Evolutionary conservation across 2,113 vertebrate genomes (phyloP).

Genomic region (Platichthys stellatus): DNA sequence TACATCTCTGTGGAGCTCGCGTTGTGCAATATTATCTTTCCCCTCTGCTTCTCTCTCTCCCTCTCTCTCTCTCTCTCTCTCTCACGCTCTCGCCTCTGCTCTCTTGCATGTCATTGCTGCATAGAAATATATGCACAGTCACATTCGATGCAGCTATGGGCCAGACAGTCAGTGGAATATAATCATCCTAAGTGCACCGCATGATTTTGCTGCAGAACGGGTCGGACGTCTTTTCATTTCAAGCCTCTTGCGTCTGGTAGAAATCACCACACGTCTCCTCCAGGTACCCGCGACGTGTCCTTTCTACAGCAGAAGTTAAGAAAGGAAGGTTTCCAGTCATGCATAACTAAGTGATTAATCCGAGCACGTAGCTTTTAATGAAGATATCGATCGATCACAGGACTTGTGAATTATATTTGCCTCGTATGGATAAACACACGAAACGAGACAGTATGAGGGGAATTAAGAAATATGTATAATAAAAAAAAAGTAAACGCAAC

Average conservation of each 20-base stretch:
- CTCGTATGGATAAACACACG: background rate
- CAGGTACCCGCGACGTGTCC: background rate
- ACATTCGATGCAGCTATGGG: conserved; percentile 48
- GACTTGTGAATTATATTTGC: too few species aligned
- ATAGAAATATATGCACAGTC: conserved; percentile 39
- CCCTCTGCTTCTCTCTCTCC: background rate
- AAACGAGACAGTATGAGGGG: background rate
- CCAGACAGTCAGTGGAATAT: conserved; percentile 38
- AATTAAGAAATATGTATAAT: background rate
- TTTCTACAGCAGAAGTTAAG: background rate
- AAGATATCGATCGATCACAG: too few species aligned
- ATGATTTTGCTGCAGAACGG: conserved; percentile 53
- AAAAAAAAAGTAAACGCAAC: background rate
- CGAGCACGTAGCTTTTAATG: too few species aligned
- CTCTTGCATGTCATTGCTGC: background rate
- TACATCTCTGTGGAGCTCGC: background rate
- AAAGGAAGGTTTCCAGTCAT: background rate
- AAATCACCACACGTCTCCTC: conserved; percentile 37
- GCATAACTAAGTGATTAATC: too few species aligned
- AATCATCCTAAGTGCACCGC: conserved; percentile 62
- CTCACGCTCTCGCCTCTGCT: background rate
- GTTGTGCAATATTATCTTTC: background rate
- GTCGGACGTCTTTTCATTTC: conserved; percentile 39
- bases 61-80: background rate
- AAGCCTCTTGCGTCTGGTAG: conserved; percentile 44